These are phyloP conservation scores for Araneus ventricosus DNA, from an alignment of 1,140 invertebrate genomes.

Conservation along the genomic window DNA sequence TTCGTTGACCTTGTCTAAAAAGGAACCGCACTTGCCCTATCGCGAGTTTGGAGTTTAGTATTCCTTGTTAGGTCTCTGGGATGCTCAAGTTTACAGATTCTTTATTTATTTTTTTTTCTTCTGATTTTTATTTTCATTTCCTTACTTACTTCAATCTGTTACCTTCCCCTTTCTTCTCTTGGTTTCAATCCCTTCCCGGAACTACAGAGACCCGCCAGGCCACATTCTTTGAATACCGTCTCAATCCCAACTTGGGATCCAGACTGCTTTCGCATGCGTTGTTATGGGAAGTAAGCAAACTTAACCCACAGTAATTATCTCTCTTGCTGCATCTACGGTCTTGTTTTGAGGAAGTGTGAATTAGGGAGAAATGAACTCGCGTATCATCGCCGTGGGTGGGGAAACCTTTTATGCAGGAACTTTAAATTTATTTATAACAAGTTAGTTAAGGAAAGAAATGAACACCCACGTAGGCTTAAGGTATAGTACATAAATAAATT, in stretches of 20 bases:
- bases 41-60: neutral
- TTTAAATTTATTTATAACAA: neutral
- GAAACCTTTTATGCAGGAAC: neutral
- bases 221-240: conserved; percentile 39
- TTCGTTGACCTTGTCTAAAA: neutral
- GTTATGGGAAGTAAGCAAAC: conserved; percentile 20
- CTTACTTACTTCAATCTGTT: conserved; percentile 2
- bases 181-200: conserved; percentile 52
- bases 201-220: conserved; percentile 28
- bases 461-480: too few relatives aligned
- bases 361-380: neutral
- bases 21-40: neutral
- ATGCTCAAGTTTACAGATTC: neutral
- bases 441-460: neutral
- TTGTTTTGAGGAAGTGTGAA: neutral
- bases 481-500: too few relatives aligned
- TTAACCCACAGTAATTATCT: conserved; percentile 34
- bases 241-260: neutral
- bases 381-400: neutral
- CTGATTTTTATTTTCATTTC: neutral
- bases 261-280: conserved; percentile 30
- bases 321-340: neutral
- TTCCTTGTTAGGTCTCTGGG: neutral
- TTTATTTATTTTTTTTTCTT: neutral
- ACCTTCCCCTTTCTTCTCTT: neutral